Base-by-base conservation (phyloP, 2,113 vertebrate genomes). In the Chamaetylas fuelleborni region DNA sequence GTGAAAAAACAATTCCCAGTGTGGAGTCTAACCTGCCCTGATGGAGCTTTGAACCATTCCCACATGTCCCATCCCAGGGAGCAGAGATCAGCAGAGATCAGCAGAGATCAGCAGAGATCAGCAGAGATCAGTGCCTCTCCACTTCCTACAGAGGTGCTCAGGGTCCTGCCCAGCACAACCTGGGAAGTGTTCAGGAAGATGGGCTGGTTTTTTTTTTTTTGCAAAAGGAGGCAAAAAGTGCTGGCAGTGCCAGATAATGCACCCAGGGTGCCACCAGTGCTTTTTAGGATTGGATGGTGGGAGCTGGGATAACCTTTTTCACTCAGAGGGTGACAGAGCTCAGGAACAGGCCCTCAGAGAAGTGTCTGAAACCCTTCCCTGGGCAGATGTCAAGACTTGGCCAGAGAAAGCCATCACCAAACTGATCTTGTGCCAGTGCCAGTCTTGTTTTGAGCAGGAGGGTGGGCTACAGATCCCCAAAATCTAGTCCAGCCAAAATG, bases 11-110 rank as follows among this genome's bases (percentile, higher is more conserved):
- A 7, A 22, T 61, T 71, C 40, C n/a, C 76, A 14, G 19, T 16
- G 45, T 40, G 9, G n/a, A 33, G 3, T 19, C 12, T 18, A 7
- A 57, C 12, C 16, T 79, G 36, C 29, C 22, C 33, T 50, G 48
- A 1, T 16, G n/a, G 42, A 67, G 16, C 33, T 88, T 28, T 28
- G 60, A 42, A 5, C 25, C 18, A 13, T 73, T 85, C 6, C 48
- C 43, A 19, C 9, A 0, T 0, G 2, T 15, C 10, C 40, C 47
- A 50, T 36, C 19, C 2, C 34, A 64, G n/a, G 58, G 17, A 51
- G 43, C 74, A 90, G 43, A 43, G 54, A 20, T 22, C 82, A 84
- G 10, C 23, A 90, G 43, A 43, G 54, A 20, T 22, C 82, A 84
- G 10, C 23, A 22, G 5, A 45, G 43, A 45, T 45, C 19, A 51